A percentile compares a stretch with the other conserved stretches of the same genome.
phyloP scores from a whole-genome alignment of 2,888 invertebrate species.

The Metacarcinus magister region DNA sequence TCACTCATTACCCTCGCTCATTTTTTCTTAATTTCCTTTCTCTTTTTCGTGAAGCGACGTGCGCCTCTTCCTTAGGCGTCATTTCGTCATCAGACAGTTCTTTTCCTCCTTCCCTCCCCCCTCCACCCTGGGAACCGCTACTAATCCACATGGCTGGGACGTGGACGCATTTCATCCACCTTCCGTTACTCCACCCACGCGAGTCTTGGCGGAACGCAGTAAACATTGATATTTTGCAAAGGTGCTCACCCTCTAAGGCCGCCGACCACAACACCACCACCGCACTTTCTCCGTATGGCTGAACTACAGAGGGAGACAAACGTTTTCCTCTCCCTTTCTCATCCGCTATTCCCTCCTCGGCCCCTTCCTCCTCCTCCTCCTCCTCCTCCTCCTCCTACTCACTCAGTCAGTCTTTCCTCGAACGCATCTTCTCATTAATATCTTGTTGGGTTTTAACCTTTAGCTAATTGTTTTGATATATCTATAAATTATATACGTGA shows the following conservation, averaged over 20 bases:
- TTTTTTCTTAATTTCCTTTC: constrained; percentile 10
- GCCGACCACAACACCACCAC: not conserved
- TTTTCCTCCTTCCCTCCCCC: not conserved
- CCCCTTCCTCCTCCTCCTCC: not conserved
- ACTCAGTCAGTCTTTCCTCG: not conserved
- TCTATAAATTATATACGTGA: not conserved
- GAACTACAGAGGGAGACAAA: not conserved
- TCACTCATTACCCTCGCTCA: constrained; percentile 7
- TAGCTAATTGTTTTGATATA: not conserved
- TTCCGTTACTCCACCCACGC: not conserved
- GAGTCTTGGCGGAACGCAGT: not conserved
- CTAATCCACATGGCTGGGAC: not conserved
- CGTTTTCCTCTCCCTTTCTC: constrained; percentile 45
- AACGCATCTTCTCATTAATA: not conserved
- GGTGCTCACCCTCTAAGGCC: not conserved
- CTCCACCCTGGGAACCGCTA: not conserved
- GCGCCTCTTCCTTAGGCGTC: not conserved
- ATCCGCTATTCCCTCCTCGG: not conserved
- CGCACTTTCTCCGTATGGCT: constrained; percentile 21
- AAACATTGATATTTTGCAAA: constrained; percentile 15
- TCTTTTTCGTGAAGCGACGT: constrained; percentile 14
- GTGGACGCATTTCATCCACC: not conserved
- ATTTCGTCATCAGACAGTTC: not conserved
- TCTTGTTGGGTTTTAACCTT: not conserved
- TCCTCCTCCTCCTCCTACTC: not conserved